Evolutionary conservation across 2,797 vertebrate species (phyloP), one percentile per base, ranked within the genome.

Genomic region (Xiphophorus birchmanni): DNA sequence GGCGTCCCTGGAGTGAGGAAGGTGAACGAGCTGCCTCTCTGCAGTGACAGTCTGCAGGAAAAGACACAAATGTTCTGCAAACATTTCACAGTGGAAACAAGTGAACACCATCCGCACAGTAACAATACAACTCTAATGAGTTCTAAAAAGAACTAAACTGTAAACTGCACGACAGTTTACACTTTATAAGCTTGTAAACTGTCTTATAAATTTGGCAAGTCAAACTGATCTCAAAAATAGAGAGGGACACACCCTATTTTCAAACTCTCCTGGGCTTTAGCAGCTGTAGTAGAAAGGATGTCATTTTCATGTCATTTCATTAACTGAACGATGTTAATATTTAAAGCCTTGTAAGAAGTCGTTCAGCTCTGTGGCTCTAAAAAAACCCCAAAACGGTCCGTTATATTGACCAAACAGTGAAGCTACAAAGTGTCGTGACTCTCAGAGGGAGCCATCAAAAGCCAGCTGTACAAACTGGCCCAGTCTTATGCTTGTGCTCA

Each of bases 21-120:
- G 0, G 95, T 98, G 92, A 98, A 98, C 29, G 97, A 98, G 91
- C 94, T 97, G 87, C 96, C 97, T 91, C 97, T 94, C 83, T 95
- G 96, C 78, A 98, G 94, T 8, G 96, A 93, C 73, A 95, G 96
- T 87, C 97, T 98, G 79, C 2, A 81, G 86, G 80, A 82, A 73
- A 82, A 10, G 0, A 81, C 47, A 82, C 17, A 78, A 77, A 85
- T 37, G 35, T 67, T 42, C 3, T 11, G 21, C 9, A 67, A 23
- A 42, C 18, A 7, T n/a, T 73, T 32, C 9, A 74, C 7, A 58
- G 10, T 45, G 13, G 78, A 74, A 84, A 73, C 11, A 52, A n/a
- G 56, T 35, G 18, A 45, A 72, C 12, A 8, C n/a, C 69, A 45
- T 26, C 42, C 0, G 40, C 69, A 32, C 2, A 32, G 32, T 32